A percentile compares a stretch with the other conserved stretches of the same genome.
These are phyloP conservation scores for Drosophila sordidapex DNA, from an alignment of 2,888 invertebrate species.

Conservation along the genomic window DNA sequence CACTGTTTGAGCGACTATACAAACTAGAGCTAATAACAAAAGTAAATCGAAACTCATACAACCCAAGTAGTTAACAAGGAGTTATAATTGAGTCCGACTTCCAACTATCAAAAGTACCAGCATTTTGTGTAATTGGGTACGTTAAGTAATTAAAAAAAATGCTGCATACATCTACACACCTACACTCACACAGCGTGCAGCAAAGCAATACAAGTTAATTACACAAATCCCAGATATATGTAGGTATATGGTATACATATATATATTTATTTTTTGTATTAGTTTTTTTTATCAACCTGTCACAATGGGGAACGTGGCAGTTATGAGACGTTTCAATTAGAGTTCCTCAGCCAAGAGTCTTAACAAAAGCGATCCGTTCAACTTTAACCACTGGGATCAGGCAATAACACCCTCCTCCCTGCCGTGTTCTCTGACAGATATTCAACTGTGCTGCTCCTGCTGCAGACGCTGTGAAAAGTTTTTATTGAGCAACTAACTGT, in stretches of 20 bases:
- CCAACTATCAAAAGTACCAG: not conserved
- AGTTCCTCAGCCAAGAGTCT: conserved; percentile 28
- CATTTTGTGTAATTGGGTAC: conserved; percentile 4
- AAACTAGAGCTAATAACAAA: not conserved
- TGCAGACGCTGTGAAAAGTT: conserved; percentile 57
- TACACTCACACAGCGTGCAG: not conserved
- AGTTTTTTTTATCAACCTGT: conserved; percentile 1
- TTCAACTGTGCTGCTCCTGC: conserved; percentile 37
- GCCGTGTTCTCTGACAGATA: conserved; percentile 43
- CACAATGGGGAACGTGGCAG: conserved; percentile 39
- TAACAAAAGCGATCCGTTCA: conserved; percentile 28
- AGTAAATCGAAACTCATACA: not conserved
- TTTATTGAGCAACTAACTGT: conserved; percentile 75
- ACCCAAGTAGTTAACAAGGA: not conserved
- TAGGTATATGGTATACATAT: not conserved
- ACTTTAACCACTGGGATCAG: conserved; percentile 30
- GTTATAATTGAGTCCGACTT: not conserved
- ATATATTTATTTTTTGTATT: not conserved
- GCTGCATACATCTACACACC: not conserved
- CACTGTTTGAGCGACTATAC: not conserved
- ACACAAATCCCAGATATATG: not conserved
- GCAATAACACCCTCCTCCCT: conserved; percentile 1
- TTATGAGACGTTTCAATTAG: conserved; percentile 62
- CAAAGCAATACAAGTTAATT: conserved; percentile 6
- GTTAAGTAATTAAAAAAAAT: not conserved